Evolutionary conservation across 2,113 vertebrate species (phyloP).

Genomic region (Tichodroma muraria): DNA sequence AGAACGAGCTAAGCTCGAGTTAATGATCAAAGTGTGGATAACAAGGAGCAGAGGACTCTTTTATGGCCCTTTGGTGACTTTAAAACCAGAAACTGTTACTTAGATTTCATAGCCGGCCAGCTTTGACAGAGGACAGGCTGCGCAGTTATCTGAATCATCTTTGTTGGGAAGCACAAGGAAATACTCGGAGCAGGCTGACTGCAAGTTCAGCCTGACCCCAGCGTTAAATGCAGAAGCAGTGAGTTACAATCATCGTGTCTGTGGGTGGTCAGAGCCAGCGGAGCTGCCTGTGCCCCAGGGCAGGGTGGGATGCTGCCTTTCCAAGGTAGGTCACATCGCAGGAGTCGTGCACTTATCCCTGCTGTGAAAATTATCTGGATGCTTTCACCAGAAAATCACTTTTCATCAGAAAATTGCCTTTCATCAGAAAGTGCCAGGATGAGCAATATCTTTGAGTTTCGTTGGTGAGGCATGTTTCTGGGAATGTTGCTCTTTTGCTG

Average conservation of each 20-base stretch:
- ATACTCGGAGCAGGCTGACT: not conserved
- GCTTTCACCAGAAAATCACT: not conserved
- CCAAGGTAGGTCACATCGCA: not conserved
- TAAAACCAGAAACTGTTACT: not conserved
- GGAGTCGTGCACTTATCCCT: not conserved
- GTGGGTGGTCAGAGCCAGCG: not conserved
- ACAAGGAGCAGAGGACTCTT: not conserved
- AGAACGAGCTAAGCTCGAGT: not conserved
- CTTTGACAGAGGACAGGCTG: not conserved
- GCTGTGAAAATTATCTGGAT: not conserved
- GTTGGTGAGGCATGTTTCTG: not conserved
- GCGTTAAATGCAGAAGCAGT: not conserved
- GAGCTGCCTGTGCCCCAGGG: not conserved
- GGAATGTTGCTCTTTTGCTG: not conserved
- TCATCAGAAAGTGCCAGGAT: not conserved
- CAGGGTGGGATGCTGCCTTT: not conserved
- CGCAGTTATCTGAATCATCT: not conserved
- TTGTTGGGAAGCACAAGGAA: not conserved
- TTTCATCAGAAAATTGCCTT: slow-evolving; percentile 4
- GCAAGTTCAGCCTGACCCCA: not conserved
- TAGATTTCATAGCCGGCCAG: not conserved
- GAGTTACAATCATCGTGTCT: not conserved
- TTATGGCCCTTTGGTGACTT: not conserved
- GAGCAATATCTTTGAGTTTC: not conserved
- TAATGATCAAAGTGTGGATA: not conserved